These are phyloP conservation scores for Cerastis rubricosa DNA, from an alignment of 2,888 invertebrate genomes.

Conservation along the genomic window DNA sequence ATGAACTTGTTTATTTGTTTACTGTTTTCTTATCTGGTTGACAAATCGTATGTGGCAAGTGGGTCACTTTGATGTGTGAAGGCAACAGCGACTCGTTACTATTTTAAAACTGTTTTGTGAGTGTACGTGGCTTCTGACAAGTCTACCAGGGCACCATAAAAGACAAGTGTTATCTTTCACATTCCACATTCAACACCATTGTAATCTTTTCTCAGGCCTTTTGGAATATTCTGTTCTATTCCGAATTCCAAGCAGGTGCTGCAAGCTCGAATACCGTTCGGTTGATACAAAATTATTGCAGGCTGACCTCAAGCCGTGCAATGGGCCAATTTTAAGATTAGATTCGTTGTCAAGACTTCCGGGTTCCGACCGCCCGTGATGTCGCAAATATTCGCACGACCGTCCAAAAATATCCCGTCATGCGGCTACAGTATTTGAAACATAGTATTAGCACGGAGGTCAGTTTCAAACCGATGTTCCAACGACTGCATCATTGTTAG, in stretches of 20 bases:
- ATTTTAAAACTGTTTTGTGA: slow-evolving; percentile 41
- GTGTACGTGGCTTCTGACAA: slow-evolving; percentile 34
- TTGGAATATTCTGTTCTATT: slow-evolving; percentile 2
- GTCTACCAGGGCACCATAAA: slow-evolving; percentile 32
- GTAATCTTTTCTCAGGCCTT: slow-evolving; percentile 24
- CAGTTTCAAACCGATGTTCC: slow-evolving; percentile 37
- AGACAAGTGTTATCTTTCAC: slow-evolving; percentile 19
- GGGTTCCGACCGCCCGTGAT: slow-evolving; percentile 16
- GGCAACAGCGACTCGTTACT: slow-evolving; percentile 32
- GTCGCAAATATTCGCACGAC: slow-evolving; percentile 37
- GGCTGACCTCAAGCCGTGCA: slow-evolving; percentile 12
- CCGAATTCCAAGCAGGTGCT: slow-evolving; percentile 3
- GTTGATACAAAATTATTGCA: slow-evolving; percentile 27
- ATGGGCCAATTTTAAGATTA: slow-evolving; percentile 28
- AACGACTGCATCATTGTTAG: slow-evolving; percentile 46
- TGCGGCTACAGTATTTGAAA: slow-evolving; percentile 26
- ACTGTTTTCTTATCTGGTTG: slow-evolving; percentile 45
- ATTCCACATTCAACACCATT: slow-evolving; percentile 10
- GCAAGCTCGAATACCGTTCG: slow-evolving; percentile 9
- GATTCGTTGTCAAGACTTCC: slow-evolving; percentile 41
- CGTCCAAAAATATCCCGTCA: slow-evolving; percentile 37
- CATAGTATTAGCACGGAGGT: slow-evolving; percentile 37
- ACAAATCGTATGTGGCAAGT: slow-evolving; percentile 47
- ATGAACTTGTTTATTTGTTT: slow-evolving; percentile 43
- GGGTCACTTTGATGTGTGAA: slow-evolving; percentile 53